Percentiles rank a stretch among this genome's conserved stretches.
Evolutionary conservation across 2,113 vertebrate species (phyloP).

Genomic region (Anseranas semipalmata): DNA sequence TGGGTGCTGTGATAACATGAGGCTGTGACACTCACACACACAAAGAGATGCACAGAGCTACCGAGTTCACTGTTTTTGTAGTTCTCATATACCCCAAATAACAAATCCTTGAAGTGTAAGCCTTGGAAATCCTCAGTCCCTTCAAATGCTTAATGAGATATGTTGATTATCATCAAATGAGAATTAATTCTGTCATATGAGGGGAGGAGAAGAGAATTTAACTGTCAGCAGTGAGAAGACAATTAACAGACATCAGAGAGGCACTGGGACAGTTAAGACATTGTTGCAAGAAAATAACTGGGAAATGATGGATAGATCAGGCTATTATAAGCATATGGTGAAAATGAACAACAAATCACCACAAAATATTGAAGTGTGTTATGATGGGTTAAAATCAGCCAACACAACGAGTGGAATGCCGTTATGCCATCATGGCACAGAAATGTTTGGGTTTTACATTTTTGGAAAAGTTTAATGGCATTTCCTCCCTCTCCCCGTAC

Average conservation of each 20-base stretch:
- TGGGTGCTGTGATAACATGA: not conserved
- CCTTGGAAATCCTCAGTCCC: not conserved
- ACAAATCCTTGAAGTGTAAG: not conserved
- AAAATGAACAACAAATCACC: not conserved
- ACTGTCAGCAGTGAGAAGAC: not conserved
- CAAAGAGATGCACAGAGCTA: not conserved
- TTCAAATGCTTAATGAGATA: not conserved
- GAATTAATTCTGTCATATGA: not conserved
- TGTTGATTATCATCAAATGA: not conserved
- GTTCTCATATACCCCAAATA: not conserved
- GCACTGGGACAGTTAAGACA: not conserved
- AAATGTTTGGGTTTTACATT: not conserved
- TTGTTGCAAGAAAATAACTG: not conserved
- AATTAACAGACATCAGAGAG: not conserved
- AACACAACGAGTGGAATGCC: not conserved
- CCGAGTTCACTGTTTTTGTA: rapidly evolving
- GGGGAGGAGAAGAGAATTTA: not conserved
- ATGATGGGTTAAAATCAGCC: not conserved
- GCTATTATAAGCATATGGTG: not conserved
- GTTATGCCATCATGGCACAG: not conserved
- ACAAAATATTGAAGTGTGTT: not conserved
- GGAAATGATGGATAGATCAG: not conserved
- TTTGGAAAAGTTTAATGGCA: not conserved
- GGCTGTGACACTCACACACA: not conserved
- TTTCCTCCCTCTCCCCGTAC: not conserved